These are phyloP conservation scores for Pitta sordida DNA, from an alignment of 2,113 vertebrate genomes.

Conservation along the genomic window DNA sequence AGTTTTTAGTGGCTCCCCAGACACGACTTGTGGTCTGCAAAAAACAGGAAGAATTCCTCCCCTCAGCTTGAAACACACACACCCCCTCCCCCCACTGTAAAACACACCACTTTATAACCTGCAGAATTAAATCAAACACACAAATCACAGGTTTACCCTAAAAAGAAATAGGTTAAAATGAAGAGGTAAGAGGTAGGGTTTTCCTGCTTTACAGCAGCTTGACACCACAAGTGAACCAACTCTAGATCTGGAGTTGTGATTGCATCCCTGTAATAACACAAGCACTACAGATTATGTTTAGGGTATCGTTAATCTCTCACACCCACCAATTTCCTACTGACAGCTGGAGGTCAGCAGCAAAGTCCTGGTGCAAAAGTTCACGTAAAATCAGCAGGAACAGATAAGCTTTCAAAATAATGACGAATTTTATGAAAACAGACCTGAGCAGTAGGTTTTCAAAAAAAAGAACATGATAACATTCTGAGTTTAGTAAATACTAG, in stretches of 20 bases:
- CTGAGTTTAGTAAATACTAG: not conserved
- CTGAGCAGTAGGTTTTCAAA: conserved; percentile 1
- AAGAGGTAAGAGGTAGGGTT: not conserved
- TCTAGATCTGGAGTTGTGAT: conserved; percentile 22
- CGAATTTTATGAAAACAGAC: conserved; percentile 4
- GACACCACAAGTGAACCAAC: conserved; percentile 10
- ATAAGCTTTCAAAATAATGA: conserved; percentile 55
- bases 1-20: conserved; percentile 20
- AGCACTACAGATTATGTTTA: conserved; percentile 58
- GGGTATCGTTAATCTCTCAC: conserved; percentile 66
- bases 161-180: conserved; percentile 15
- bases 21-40: conserved; percentile 40
- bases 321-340: conserved; percentile 71
- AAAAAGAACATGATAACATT: not conserved
- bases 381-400: conserved; percentile 46
- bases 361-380: conserved; percentile 61
- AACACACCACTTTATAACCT: conserved; percentile 25
- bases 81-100: not conserved
- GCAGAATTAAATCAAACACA: conserved; percentile 48
- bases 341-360: conserved; percentile 46
- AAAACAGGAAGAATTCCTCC: conserved; percentile 62
- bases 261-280: conserved; percentile 69
- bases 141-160: not conserved
- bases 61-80: not conserved
- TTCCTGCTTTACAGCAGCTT: conserved; percentile 24